phyloP scores from a whole-genome alignment of 2,113 vertebrate species.

The Pan troglodytes region NHGRI_mPanTro3-v2.1_pri NC_072417.2:30667001-30667500 shows the following conservation, averaged over 20 bases:
- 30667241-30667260: conserved; percentile 2
- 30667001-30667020: not conserved
- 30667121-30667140: not conserved
- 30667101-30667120: conserved; percentile 33
- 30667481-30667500: not conserved
- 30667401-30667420: conserved; percentile 1
- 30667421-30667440: not conserved
- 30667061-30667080: not conserved
- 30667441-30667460: conserved; percentile 27
- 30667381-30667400: not conserved
- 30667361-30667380: not conserved
- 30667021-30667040: not conserved
- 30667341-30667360: not conserved
- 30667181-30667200: not conserved
- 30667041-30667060: not conserved
- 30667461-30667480: conserved; percentile 22
- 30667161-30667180: not conserved
- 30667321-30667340: not conserved
- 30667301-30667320: conserved; percentile 1
- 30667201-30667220: not conserved
- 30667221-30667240: not conserved
- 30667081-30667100: not conserved
- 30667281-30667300: conserved; percentile 16
- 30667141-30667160: not conserved
- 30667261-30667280: conserved; percentile 11